A percentile compares a stretch with the other conserved stretches of the same genome.
Evolutionary conservation across 2,797 vertebrate genomes (phyloP).

Genomic region (Glyptemys insculpta): DNA sequence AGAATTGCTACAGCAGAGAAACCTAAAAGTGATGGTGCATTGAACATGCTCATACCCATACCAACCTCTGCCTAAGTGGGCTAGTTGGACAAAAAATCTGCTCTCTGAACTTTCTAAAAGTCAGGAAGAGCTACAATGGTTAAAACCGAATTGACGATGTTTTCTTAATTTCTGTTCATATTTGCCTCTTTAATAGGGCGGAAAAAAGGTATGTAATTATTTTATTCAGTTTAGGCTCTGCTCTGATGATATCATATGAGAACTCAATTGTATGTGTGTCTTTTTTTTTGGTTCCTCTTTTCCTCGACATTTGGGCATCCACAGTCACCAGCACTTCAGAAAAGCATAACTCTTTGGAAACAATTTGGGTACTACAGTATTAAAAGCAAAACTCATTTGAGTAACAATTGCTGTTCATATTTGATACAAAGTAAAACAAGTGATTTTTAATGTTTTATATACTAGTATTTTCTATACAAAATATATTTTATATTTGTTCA

Average conservation of each 20-base stretch:
- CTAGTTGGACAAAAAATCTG: not conserved
- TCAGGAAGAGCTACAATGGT: constrained; percentile 3
- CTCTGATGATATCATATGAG: constrained; percentile 22
- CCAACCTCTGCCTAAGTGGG: constrained; percentile 58
- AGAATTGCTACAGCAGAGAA: constrained; percentile 77
- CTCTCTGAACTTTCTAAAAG: not conserved
- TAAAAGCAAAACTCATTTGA: constrained; percentile 55
- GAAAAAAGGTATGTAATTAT: constrained; percentile 6
- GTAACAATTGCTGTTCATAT: constrained; percentile 73
- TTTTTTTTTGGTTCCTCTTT: constrained; percentile 16
- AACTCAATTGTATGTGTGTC: not conserved
- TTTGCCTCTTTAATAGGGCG: not conserved
- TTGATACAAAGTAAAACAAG: constrained; percentile 78
- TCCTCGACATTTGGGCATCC: constrained; percentile 31
- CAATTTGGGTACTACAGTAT: constrained; percentile 69
- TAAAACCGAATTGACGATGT: not conserved
- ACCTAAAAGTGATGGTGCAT: constrained; percentile 72
- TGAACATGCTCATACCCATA: constrained; percentile 80
- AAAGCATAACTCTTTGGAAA: constrained; percentile 50
- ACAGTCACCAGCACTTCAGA: constrained; percentile 80
- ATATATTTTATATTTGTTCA: constrained; percentile 76
- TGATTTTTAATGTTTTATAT: constrained; percentile 80
- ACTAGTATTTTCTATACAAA: constrained; percentile 80
- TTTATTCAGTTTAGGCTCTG: constrained; percentile 58
- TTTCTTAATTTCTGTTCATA: not conserved